Evolutionary conservation across 2,888 invertebrate species (phyloP).

Genomic region (Seladonia tumulorum): DNA sequence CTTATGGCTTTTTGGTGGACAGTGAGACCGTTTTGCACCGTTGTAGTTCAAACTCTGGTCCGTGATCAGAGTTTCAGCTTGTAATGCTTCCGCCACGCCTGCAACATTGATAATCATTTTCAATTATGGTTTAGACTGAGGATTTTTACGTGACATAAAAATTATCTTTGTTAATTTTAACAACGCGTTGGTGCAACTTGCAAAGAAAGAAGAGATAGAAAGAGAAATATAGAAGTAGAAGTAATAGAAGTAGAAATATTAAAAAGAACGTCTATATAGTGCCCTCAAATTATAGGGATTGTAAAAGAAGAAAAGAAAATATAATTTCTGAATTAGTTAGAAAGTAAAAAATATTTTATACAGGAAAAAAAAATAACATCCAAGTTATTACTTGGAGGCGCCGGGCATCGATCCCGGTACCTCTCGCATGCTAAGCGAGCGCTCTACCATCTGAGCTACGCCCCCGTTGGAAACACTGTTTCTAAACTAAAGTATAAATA

Average conservation of each 20-base stretch:
- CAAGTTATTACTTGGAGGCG: constrained; percentile 73
- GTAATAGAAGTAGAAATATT: too few relatives aligned
- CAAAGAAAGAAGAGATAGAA: too few relatives aligned
- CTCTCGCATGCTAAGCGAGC: constrained; percentile 84
- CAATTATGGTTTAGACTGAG: not conserved
- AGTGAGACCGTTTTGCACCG: constrained; percentile 75
- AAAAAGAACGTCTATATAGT: too few relatives aligned
- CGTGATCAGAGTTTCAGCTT: constrained; percentile 44
- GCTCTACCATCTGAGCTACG: constrained; percentile 84
- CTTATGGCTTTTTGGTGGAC: constrained; percentile 69
- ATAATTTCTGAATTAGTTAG: too few relatives aligned
- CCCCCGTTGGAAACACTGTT: constrained; percentile 68
- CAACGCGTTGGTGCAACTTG: too few relatives aligned
- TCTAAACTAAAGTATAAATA: not conserved
- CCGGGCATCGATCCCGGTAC: constrained; percentile 83
- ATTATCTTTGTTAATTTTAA: not conserved
- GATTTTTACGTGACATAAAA: not conserved
- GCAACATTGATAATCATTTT: not conserved
- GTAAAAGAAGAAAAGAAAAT: too few relatives aligned
- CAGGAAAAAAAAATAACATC: not conserved
- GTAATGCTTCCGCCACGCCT: constrained; percentile 50
- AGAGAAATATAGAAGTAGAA: too few relatives aligned
- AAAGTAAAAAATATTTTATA: not conserved
- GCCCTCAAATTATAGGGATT: too few relatives aligned
- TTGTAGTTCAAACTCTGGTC: constrained; percentile 70